phyloP scores from a whole-genome alignment of 2,888 invertebrate genomes.

The Temnothorax rugatulus region DNA sequence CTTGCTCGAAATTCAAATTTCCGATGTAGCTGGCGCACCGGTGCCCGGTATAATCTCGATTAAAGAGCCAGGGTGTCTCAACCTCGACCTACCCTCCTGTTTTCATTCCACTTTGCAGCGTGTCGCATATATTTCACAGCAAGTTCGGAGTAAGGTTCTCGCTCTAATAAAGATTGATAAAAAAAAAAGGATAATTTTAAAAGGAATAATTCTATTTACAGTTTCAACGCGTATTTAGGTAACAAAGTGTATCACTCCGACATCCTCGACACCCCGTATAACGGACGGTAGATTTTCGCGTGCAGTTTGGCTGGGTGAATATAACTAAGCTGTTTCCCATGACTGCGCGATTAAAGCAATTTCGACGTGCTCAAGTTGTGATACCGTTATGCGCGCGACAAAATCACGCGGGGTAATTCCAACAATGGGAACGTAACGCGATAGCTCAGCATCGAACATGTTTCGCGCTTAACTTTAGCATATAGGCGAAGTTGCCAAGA shows the following conservation, averaged over 20 bases:
- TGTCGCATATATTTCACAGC: neutral
- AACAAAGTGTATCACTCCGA: neutral
- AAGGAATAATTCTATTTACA: neutral
- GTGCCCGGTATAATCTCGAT: conserved; percentile 4
- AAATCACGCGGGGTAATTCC: conserved; percentile 16
- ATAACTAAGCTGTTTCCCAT: conserved; percentile 30
- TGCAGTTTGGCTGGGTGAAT: neutral
- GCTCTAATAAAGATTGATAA: neutral
- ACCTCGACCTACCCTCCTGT: neutral
- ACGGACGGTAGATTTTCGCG: neutral
- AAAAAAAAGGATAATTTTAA: neutral
- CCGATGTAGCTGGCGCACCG: neutral
- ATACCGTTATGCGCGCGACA: neutral
- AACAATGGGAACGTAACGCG: neutral
- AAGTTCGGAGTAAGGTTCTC: neutral
- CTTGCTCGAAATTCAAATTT: conserved; percentile 46
- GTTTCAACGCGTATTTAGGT: neutral
- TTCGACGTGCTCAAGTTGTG: conserved; percentile 33
- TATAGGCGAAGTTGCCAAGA: neutral
- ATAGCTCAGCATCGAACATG: neutral
- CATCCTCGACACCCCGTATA: neutral
- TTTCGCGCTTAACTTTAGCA: neutral
- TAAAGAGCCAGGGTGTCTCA: conserved; percentile 5
- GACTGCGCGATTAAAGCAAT: conserved; percentile 27
- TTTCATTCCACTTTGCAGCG: neutral